phyloP scores from a whole-genome alignment of 2,797 vertebrate genomes.

The Alfaro cultratus region DNA sequence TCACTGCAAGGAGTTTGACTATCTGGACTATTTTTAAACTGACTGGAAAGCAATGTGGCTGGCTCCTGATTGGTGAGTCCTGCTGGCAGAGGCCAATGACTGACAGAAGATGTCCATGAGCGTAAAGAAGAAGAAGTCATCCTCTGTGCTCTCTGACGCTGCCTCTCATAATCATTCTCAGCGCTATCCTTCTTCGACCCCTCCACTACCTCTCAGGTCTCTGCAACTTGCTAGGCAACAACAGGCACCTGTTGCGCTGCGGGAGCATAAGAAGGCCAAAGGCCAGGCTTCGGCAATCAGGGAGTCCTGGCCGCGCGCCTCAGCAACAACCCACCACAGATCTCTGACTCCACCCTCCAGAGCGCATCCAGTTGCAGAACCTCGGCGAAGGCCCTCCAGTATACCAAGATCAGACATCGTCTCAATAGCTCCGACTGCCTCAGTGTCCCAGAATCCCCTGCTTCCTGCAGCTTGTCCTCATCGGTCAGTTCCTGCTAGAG shows the following conservation, averaged over 20 bases:
- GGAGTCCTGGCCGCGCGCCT: slow-evolving; percentile 55
- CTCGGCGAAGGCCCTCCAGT: background rate
- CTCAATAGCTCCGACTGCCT: background rate
- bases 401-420: background rate
- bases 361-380: slow-evolving; percentile 14
- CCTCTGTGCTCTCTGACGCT: background rate
- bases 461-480: background rate
- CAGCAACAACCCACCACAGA: background rate
- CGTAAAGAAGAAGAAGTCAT: slow-evolving; percentile 59
- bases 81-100: slow-evolving; percentile 3
- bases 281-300: slow-evolving; percentile 25
- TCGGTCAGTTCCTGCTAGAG: slow-evolving; percentile 25
- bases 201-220: slow-evolving; percentile 42
- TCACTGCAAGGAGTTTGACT: background rate
- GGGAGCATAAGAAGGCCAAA: slow-evolving; percentile 36
- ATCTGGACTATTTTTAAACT: background rate
- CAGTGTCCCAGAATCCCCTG: background rate
- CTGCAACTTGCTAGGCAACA: slow-evolving; percentile 43
- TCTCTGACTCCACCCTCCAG: slow-evolving; percentile 1
- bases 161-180: background rate
- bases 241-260: slow-evolving; percentile 30
- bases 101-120: slow-evolving; percentile 58
- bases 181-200: slow-evolving; percentile 42
- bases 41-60: too few species aligned
- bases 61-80: slow-evolving; percentile 12